Percentiles rank a stretch among this genome's conserved stretches.
These are phyloP conservation scores for Syngnathus rostellatus DNA, from an alignment of 2,797 vertebrate species.

Conservation along the genomic window DNA sequence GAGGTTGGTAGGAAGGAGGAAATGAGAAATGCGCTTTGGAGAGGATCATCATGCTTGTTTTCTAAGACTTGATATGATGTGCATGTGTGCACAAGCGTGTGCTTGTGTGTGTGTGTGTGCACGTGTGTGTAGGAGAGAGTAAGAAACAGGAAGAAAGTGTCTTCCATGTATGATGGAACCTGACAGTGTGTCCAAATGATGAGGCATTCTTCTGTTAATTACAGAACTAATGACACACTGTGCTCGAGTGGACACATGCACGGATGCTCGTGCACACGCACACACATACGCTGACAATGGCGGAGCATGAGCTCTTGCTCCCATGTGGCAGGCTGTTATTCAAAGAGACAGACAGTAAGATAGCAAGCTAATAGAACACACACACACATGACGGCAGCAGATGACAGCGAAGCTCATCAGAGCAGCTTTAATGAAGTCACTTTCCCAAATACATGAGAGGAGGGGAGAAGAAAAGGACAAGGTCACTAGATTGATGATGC, in stretches of 20 bases:
- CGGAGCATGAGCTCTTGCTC: conserved; percentile 41
- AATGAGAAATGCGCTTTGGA: conserved; percentile 1
- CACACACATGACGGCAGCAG: conserved; percentile 25
- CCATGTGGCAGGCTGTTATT: conserved; percentile 44
- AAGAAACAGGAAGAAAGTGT: background rate
- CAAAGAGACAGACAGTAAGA: conserved; percentile 59
- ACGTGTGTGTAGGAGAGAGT: background rate
- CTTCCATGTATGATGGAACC: conserved; percentile 26
- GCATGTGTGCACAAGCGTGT: background rate
- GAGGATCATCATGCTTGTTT: background rate
- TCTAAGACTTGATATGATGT: background rate
- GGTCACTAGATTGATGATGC: conserved; percentile 67
- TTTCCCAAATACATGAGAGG: conserved; percentile 54
- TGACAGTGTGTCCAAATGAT: conserved; percentile 34
- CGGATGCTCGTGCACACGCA: conserved; percentile 10
- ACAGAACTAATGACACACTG: conserved; percentile 60
- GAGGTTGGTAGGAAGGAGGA: conserved; percentile 1
- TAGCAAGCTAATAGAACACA: conserved; percentile 47
- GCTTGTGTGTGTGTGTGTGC: no score
- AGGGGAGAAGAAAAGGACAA: conserved; percentile 59
- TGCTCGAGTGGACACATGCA: conserved; percentile 42
- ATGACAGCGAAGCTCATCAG: conserved; percentile 64
- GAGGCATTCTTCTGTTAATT: conserved; percentile 59
- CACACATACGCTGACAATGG: conserved; percentile 39
- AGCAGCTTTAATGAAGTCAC: conserved; percentile 66